A percentile compares a stretch with the other conserved stretches of the same genome.
phyloP scores from a whole-genome alignment of 2,888 invertebrate species.

The Nomada flava region DNA sequence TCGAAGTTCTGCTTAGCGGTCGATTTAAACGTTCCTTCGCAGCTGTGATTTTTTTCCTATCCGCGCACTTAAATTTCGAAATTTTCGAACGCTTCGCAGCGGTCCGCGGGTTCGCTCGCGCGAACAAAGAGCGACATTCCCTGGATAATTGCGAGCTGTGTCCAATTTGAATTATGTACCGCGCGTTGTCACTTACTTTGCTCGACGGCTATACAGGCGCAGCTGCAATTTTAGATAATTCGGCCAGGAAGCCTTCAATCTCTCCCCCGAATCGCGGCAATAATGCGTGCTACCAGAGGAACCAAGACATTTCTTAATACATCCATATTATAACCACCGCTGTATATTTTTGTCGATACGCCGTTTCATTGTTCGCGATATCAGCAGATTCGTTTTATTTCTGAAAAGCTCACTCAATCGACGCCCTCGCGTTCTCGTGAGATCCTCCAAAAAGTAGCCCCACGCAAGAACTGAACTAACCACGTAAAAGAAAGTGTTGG shows the following conservation, averaged over 20 bases:
- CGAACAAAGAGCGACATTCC: conserved; percentile 22
- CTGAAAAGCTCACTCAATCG: too few species aligned
- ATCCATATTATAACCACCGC: too few species aligned
- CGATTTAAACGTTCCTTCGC: background rate
- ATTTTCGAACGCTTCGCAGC: conserved; percentile 1
- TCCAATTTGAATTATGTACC: conserved; percentile 44
- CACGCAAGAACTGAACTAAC: too few species aligned
- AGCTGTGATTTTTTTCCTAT: background rate
- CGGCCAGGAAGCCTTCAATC: background rate
- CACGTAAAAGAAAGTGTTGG: too few species aligned
- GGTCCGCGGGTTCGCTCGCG: background rate
- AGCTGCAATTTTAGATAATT: conserved; percentile 17
- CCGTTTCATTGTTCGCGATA: too few species aligned
- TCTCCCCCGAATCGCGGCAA: background rate
- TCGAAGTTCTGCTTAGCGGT: background rate
- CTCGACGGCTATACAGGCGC: background rate
- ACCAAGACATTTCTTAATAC: too few species aligned
- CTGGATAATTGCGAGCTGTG: conserved; percentile 37
- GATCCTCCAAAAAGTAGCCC: too few species aligned
- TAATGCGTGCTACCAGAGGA: too few species aligned
- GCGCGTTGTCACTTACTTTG: conserved; percentile 14
- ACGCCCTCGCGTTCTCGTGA: too few species aligned
- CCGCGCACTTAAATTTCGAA: background rate
- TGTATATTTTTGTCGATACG: too few species aligned
- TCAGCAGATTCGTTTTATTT: too few species aligned